phyloP scores from a whole-genome alignment of 2,113 vertebrate genomes.

The Cepphus grylle region DNA sequence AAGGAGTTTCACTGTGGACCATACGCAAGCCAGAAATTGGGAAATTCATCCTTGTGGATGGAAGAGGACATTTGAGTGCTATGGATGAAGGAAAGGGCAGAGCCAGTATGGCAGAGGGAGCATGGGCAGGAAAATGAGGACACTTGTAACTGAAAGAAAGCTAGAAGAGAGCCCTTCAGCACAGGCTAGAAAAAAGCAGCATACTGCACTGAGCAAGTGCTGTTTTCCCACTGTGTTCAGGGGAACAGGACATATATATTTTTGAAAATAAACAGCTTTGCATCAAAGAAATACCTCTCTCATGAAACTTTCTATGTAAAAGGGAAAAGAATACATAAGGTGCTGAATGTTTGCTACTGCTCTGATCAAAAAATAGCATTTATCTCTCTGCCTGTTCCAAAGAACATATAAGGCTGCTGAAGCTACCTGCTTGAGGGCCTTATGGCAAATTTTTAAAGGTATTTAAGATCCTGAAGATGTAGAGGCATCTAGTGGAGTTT shows the following conservation, averaged over 20 bases:
- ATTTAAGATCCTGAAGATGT: constrained; percentile 15
- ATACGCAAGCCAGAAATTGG: background rate
- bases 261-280: constrained; percentile 2
- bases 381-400: background rate
- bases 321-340: background rate
- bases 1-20: background rate
- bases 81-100: background rate
- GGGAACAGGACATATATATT: background rate
- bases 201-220: background rate
- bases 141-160: background rate
- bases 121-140: background rate
- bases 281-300: background rate
- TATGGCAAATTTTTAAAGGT: background rate
- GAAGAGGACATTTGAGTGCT: background rate
- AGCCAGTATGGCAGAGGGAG: background rate
- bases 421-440: background rate
- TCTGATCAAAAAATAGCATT: background rate
- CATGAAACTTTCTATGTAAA: background rate
- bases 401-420: background rate
- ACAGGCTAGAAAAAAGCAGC: background rate
- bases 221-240: background rate
- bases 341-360: background rate
- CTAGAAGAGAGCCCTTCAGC: background rate
- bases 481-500: background rate
- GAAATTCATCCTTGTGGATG: background rate